Evolutionary conservation across 2,113 vertebrate species (phyloP).

Genomic region (Redunca redunca): DNA sequence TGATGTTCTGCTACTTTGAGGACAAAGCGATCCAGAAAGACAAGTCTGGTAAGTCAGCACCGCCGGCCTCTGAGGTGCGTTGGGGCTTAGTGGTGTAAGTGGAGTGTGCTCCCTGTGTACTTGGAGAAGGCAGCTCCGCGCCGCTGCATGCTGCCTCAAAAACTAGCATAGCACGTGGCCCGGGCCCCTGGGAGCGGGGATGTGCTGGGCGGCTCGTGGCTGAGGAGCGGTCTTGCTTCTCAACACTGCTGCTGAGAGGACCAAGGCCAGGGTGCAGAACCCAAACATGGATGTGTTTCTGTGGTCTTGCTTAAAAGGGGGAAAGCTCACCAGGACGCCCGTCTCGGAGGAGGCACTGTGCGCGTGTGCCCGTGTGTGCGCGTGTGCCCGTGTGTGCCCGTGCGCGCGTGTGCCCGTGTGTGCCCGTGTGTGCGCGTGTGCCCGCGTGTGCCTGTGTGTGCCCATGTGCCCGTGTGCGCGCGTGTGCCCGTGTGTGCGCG

Average conservation of each 20-base stretch:
- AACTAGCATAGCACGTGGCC: neutral
- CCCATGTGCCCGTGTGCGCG: too few relatives aligned
- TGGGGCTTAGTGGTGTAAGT: neutral
- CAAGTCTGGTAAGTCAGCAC: conserved; percentile 89
- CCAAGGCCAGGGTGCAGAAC: neutral
- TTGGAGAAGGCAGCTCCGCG: neutral
- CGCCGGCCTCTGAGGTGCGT: neutral
- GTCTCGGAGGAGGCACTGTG: neutral
- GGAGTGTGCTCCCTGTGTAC: neutral
- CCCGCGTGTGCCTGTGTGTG: too few relatives aligned
- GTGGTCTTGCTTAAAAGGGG: neutral
- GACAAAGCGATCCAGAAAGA: conserved; percentile 99
- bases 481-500: rapidly evolving
- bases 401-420: too few relatives aligned
- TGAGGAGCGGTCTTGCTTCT: neutral
- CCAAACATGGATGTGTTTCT: neutral
- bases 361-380: rapidly evolving
- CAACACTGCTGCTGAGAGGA: neutral
- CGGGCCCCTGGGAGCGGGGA: neutral
- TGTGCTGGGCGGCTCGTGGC: too few relatives aligned
- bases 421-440: too few relatives aligned
- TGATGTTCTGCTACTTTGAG: conserved; percentile 98
- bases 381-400: rapidly evolving
- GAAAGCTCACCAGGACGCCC: too few relatives aligned
- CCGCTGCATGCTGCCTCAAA: neutral